phyloP scores from a whole-genome alignment of 2,113 vertebrate genomes.

The Isurus oxyrinchus region DNA sequence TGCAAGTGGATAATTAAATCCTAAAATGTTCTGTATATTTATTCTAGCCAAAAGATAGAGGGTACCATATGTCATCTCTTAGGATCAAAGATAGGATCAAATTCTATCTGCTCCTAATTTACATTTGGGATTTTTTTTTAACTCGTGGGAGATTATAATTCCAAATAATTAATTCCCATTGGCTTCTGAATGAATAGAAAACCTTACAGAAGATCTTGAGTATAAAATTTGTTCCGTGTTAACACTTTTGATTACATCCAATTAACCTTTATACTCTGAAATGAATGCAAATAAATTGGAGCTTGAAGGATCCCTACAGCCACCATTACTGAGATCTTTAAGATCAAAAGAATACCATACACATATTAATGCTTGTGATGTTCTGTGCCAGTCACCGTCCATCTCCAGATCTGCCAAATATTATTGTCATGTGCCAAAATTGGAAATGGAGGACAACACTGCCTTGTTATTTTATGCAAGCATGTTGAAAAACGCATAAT shows the following conservation, averaged over 20 bases:
- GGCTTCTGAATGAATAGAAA: conserved; percentile 28
- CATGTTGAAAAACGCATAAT: neutral
- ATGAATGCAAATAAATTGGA: conserved; percentile 35
- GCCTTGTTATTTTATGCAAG: neutral
- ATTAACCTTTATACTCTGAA: conserved; percentile 36
- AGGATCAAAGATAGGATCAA: neutral
- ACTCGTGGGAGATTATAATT: conserved; percentile 16
- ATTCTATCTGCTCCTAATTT: conserved; percentile 25
- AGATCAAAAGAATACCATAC: conserved; percentile 25
- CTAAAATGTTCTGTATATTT: neutral
- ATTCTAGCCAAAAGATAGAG: neutral
- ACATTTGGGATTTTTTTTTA: conserved; percentile 23
- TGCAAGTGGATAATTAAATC: neutral
- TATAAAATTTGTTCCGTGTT: conserved; percentile 16
- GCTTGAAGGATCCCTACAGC: conserved; percentile 21
- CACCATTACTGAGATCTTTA: neutral
- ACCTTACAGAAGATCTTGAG: neutral
- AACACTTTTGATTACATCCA: conserved; percentile 22
- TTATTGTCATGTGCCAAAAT: neutral
- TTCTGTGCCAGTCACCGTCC: conserved; percentile 1
- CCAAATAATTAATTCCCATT: conserved; percentile 31
- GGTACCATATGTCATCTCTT: conserved; percentile 15
- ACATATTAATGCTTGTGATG: conserved; percentile 6
- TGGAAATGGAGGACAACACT: neutral
- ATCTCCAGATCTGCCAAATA: conserved; percentile 22